A percentile compares a stretch with the other conserved stretches of the same genome.
Conservation (phyloP, 2,797 vertebrate genomes). For the Gastrophryne carolinensis region DNA sequence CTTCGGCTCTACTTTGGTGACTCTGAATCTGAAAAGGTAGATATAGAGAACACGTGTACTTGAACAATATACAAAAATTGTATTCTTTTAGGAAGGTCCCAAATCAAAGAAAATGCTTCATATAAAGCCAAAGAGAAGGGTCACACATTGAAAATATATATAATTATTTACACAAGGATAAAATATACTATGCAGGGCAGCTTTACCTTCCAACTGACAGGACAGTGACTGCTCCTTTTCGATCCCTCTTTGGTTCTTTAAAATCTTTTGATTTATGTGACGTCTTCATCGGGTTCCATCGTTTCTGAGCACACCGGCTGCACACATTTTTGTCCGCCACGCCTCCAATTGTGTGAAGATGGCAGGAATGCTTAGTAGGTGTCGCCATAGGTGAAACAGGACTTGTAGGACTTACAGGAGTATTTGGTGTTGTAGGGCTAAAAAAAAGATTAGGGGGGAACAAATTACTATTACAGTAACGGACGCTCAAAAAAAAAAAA, state of each 20-base stretch:
- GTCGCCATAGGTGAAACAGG: conserved; percentile 69
- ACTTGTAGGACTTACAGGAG: conserved; percentile 67
- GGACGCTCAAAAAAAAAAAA: conserved; percentile 20
- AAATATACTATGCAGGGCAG: not conserved
- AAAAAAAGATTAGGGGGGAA: too few species aligned
- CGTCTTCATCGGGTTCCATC: conserved; percentile 83
- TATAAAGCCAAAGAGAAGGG: not conserved
- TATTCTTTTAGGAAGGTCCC: too few species aligned
- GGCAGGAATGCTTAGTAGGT: conserved; percentile 80
- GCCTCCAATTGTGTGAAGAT: conserved; percentile 91
- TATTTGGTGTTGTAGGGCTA: conserved; percentile 63
- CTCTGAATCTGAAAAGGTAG: conserved; percentile 80
- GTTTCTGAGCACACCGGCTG: conserved; percentile 86
- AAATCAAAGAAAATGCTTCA: too few species aligned
- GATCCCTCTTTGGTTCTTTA: conserved; percentile 68
- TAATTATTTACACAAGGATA: not conserved
- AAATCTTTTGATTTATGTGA: conserved; percentile 68
- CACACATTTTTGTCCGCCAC: conserved; percentile 80
- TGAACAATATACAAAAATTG: too few species aligned
- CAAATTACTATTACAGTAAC: too few species aligned
- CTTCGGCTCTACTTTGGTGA: conserved; percentile 89
- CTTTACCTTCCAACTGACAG: conserved; percentile 90
- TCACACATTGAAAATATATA: not conserved
- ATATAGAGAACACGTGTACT: not conserved
- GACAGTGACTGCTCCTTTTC: conserved; percentile 85